Evolutionary conservation across 2,888 invertebrate species (phyloP), one percentile per base, ranked within the genome.

Genomic region (Coenonympha arcania): DNA sequence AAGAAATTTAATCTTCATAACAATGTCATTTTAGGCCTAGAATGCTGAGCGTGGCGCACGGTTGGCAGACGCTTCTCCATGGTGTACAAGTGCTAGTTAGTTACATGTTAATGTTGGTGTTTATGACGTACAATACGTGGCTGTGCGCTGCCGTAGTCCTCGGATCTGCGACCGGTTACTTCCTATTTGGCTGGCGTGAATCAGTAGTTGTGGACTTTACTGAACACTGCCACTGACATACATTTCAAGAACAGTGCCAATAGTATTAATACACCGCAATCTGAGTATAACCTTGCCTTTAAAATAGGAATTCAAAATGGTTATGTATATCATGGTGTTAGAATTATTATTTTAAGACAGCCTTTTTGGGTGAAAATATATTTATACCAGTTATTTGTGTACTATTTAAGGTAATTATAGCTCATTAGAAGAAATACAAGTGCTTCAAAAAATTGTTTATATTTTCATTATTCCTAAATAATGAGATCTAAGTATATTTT

Each of bases 51-150:
- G 76, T 87, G 65, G 91, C 92, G 72, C 97, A 98, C 76, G 89
- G 90, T 48, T 91, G 92, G 78, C 97, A 98, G 82, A 96, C 97
- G 11, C 79, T 92, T 41, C 89, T 98, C 13, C 97, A 98, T 73
- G 91, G 96, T 55, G 68, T 97, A 15, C 97, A 97, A 84, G 94
- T 98, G 68, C 89, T 95, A 50, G 87, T 97, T 56, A 95, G 96
- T 61, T 97, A 98, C 81, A 92, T 96, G 80, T 88, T 98, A 42
- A 98, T 98, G 98, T 86, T 98, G 75, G 94, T 97, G 62, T 97
- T 98, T 76, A 98, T 98, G 98, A 97, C 97, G 1, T 98, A 95
- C 89, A 98, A 98, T 73, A 91, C 93, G 13, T 98, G 96, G 95
- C 88, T 98, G 52, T 96, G 96, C 75, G 74, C 95, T 40, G 95